A percentile compares a stretch with the other conserved stretches of the same genome.
Conservation (phyloP, 2,797 vertebrate genomes). For the Ctenopoma multispine region DNA sequence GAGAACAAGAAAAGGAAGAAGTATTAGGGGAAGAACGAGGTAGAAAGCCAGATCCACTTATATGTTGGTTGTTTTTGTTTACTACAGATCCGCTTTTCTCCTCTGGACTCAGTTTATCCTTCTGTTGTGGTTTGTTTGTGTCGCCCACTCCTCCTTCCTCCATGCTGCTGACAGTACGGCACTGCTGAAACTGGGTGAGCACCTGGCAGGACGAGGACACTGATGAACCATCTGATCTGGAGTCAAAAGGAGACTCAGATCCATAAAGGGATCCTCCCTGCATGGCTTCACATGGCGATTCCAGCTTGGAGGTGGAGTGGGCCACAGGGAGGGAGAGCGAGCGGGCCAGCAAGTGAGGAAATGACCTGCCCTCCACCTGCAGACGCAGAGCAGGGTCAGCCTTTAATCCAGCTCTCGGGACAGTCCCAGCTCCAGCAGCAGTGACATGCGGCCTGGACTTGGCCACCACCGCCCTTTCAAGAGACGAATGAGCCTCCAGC, state of each 20-base stretch:
- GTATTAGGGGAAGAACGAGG: not conserved
- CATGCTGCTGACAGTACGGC: conserved; percentile 3
- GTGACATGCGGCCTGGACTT: conserved; percentile 41
- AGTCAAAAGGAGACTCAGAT: conserved; percentile 78
- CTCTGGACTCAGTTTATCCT: conserved; percentile 28
- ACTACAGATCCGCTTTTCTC: conserved; percentile 16
- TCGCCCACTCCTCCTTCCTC: conserved; percentile 40
- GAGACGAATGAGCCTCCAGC: conserved; percentile 58
- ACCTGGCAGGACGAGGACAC: conserved; percentile 47
- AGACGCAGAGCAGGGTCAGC: conserved; percentile 19
- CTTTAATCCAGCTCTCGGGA: conserved; percentile 36
- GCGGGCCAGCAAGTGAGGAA: conserved; percentile 64
- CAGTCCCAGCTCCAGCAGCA: conserved; percentile 24
- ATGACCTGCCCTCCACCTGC: conserved; percentile 42
- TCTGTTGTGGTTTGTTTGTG: conserved; percentile 19
- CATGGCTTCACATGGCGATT: conserved; percentile 52
- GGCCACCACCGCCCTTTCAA: conserved; percentile 33
- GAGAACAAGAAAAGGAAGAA: conserved; percentile 18
- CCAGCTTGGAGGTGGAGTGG: conserved; percentile 58
- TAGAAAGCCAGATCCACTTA: not conserved
- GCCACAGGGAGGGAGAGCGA: conserved; percentile 76
- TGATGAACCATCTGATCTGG: conserved; percentile 72
- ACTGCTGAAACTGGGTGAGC: conserved; percentile 30
- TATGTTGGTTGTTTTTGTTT: not conserved
- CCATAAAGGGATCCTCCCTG: conserved; percentile 62